Percentiles rank a stretch among this genome's conserved stretches.
phyloP scores from a whole-genome alignment of 2,888 invertebrate genomes.

The Steromphala cineraria region DNA sequence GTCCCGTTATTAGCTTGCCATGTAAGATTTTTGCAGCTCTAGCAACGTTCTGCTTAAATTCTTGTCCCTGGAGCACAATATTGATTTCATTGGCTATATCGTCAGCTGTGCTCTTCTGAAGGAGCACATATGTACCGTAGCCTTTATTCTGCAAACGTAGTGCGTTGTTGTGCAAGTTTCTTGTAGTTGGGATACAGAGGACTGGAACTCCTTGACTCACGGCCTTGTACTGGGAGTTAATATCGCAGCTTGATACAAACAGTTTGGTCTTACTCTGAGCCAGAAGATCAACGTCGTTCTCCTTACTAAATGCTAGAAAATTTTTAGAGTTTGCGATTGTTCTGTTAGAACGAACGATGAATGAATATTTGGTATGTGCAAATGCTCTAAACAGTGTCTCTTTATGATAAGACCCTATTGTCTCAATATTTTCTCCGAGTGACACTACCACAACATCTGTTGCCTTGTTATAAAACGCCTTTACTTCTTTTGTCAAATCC shows the following conservation, averaged over 20 bases:
- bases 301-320: neutral
- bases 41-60: constrained; percentile 33
- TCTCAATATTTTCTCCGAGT: constrained; percentile 21
- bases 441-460: no score
- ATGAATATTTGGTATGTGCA: constrained; percentile 22
- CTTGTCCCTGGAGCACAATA: constrained; percentile 28
- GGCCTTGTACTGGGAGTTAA: constrained; percentile 47
- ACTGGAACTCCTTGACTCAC: constrained; percentile 52
- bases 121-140: constrained; percentile 37
- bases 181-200: constrained; percentile 39
- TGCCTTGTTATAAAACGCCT: no score
- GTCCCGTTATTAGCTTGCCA: constrained; percentile 29
- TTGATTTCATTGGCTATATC: constrained; percentile 33
- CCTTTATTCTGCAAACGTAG: constrained; percentile 32
- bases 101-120: constrained; percentile 28
- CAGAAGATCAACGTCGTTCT: constrained; percentile 38
- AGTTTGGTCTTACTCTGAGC: constrained; percentile 40
- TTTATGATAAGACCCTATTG: constrained; percentile 15
- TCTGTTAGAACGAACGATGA: constrained; percentile 3
- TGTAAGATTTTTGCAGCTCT: constrained; percentile 41
- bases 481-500: constrained; percentile 17
- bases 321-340: no score
- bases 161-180: constrained; percentile 45
- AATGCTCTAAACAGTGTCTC: constrained; percentile 32
- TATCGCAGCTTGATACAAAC: constrained; percentile 49